Conservation (phyloP, 23 tunicate species). For the Halocynthia aurantium region DNA sequence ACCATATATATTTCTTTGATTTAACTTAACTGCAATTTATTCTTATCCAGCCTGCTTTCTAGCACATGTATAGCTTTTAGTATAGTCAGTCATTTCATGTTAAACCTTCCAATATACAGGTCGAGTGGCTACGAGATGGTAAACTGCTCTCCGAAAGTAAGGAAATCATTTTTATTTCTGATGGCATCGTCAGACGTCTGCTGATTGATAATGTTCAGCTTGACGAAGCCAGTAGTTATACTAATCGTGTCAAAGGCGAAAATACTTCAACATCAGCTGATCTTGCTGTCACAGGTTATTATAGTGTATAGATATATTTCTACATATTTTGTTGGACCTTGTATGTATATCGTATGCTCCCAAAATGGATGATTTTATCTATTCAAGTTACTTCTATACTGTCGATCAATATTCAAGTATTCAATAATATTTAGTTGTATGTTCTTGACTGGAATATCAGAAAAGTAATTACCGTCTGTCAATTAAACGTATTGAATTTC, state of each 20-base stretch:
- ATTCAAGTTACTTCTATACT: not conserved
- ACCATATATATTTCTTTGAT: no score
- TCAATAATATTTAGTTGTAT: not conserved
- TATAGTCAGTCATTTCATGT: no score
- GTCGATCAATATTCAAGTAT: not conserved
- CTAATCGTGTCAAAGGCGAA: conserved; percentile 14
- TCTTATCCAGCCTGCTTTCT: no score
- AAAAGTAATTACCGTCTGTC: no score
- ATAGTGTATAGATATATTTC: not conserved
- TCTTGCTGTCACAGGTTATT: conserved; percentile 12
- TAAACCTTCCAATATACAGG: not conserved
- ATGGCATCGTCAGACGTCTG: conserved; percentile 14
- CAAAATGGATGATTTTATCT: not conserved
- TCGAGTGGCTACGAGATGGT: conserved; percentile 20
- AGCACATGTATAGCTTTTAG: no score
- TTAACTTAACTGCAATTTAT: no score
- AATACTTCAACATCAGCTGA: conserved; percentile 2
- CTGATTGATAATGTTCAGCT: conserved; percentile 20
- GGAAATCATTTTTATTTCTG: conserved; percentile 2
- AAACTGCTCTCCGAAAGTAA: conserved; percentile 2
- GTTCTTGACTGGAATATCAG: not conserved
- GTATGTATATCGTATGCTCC: not conserved
- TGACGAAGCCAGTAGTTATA: not conserved
- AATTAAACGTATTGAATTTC: not conserved
- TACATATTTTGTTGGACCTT: not conserved